Evolutionary conservation across 2,888 invertebrate genomes (phyloP).

Genomic region (Brachyopa scutellaris): DNA sequence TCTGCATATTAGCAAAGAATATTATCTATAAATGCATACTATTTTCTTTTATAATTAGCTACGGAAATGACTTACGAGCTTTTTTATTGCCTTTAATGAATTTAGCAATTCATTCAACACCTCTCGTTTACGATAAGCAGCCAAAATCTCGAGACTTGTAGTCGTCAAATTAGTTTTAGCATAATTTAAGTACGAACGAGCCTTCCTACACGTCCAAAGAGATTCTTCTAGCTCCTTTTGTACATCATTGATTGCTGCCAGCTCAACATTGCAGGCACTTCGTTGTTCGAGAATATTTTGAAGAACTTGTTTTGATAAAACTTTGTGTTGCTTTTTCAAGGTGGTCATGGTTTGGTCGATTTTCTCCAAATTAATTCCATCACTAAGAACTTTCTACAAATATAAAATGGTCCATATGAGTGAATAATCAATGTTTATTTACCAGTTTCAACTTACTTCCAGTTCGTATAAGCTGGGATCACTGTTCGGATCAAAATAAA

Average conservation of each 20-base stretch:
- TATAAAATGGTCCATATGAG: conserved; percentile 26
- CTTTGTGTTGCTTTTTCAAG: conserved; percentile 82
- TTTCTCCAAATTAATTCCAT: conserved; percentile 78
- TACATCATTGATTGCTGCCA: conserved; percentile 88
- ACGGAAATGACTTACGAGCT: conserved; percentile 82
- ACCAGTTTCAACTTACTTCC: conserved; percentile 78
- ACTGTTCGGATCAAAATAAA: conserved; percentile 79
- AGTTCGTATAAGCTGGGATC: conserved; percentile 80
- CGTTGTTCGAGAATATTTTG: conserved; percentile 96
- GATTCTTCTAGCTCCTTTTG: conserved; percentile 87
- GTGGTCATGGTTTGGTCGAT: conserved; percentile 79
- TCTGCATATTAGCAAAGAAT: too few relatives aligned
- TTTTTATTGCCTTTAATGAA: conserved; percentile 90
- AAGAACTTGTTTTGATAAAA: conserved; percentile 96
- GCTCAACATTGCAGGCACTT: conserved; percentile 92
- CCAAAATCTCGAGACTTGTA: conserved; percentile 93
- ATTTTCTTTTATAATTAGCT: too few relatives aligned
- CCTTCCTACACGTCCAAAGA: conserved; percentile 87
- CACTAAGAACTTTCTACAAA: conserved; percentile 78
- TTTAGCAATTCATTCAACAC: conserved; percentile 90
- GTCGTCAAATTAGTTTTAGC: conserved; percentile 92
- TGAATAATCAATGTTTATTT: not conserved
- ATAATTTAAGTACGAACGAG: conserved; percentile 87
- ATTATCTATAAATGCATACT: too few relatives aligned
- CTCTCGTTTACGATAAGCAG: conserved; percentile 94